Evolutionary conservation across 2,888 invertebrate species (phyloP), one percentile per base, ranked within the genome.

Genomic region (Oligia strigilis): DNA sequence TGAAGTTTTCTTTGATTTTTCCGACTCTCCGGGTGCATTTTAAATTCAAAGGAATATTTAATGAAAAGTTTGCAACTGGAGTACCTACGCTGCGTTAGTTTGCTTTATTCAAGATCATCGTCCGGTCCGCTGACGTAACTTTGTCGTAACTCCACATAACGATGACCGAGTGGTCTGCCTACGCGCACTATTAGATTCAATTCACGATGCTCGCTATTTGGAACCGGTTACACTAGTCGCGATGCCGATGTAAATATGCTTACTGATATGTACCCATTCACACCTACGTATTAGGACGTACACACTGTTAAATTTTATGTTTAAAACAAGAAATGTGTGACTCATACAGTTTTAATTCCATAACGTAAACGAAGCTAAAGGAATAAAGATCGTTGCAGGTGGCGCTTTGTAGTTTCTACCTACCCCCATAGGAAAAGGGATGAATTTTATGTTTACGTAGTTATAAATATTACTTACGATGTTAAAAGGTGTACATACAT

Each of bases 131-230:
- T 92, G 90, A 92, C 89, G 91, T 90, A 81, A 89, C 58, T 67
- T 87, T 83, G 74, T 81, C 66, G 65, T 77, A 74, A 78, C 79
- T 87, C 81, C 71, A 81, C 84, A 87, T 88, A 87, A 88, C 90
- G 83, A 87, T 85, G 88, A 88, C 81, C 81, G 84, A 87, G 83
- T 87, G 85, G 87, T 90, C 93, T 92, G 65, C 95, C 95, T 93
- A 94, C 95, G 93, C 94, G 84, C 88, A 80, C 91, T 88, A 92
- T 95, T 94, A 94, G 90, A 85, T 88, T 90, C 93, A 95, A 94
- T 95, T 93, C 91, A 91, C 86, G 83, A 88, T 86, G 82, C 82
- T 91, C 83, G 89, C 87, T 88, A 87, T 90, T 88, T 85, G 84
- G 84, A 88, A 92, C 91, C 87, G 86, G 91, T 90, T 85, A 71